Percentiles rank a stretch among this genome's conserved stretches.
These are phyloP conservation scores for Lysandra bellargus DNA, from an alignment of 2,888 invertebrate genomes.

Conservation along the genomic window DNA sequence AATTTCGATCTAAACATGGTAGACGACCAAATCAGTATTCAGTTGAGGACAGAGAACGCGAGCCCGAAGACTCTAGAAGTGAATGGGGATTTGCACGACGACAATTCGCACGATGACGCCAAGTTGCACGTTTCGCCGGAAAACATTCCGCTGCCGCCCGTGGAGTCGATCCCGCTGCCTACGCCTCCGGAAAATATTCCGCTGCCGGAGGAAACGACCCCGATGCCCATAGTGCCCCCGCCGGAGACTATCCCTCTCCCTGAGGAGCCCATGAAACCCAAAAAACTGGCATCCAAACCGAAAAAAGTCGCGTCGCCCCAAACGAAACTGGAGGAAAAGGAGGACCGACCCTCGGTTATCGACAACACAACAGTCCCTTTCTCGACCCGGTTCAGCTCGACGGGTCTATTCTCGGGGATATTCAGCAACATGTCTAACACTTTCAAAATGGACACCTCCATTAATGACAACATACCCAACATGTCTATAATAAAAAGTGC, in stretches of 20 bases:
- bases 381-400: constrained; percentile 65
- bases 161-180: constrained; percentile 71
- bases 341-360: constrained; percentile 56
- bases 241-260: constrained; percentile 69
- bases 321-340: constrained; percentile 43
- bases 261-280: constrained; percentile 60
- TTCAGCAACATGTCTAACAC: constrained; percentile 68
- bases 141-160: constrained; percentile 69
- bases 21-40: constrained; percentile 76
- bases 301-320: constrained; percentile 45
- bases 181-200: constrained; percentile 67
- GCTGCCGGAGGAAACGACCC: constrained; percentile 63
- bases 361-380: constrained; percentile 58
- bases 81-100: constrained; percentile 67
- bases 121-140: constrained; percentile 63
- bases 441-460: constrained; percentile 57
- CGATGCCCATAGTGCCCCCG: constrained; percentile 56
- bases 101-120: constrained; percentile 55
- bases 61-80: constrained; percentile 54
- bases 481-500: constrained; percentile 76
- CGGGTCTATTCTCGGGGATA: constrained; percentile 71
- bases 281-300: constrained; percentile 36
- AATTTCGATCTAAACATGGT: constrained; percentile 78
- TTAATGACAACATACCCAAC: constrained; percentile 69
- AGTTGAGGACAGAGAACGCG: constrained; percentile 63